Base-by-base conservation (phyloP, 2,113 vertebrate genomes). In the Onychostruthus taczanowskii region DNA sequence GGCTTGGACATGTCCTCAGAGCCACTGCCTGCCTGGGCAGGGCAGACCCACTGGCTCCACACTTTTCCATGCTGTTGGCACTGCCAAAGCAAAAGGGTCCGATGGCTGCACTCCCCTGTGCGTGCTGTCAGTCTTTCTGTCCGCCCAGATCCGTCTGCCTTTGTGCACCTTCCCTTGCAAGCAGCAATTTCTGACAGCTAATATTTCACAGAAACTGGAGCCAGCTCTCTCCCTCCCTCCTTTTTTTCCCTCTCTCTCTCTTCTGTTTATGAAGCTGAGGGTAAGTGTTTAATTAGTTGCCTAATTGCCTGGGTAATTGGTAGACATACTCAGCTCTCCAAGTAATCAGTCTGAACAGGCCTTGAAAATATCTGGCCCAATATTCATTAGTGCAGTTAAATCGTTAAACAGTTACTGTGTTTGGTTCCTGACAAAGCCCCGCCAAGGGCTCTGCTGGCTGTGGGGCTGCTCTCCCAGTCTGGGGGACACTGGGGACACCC, bases 231-330 rank as follows among this genome's bases (percentile, higher is more conserved):
- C 49, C 59, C 97, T 98, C 98, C 96, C 98, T 97, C 98, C 96
- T 92, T 91, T 97, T 59, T 76, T 47, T 13, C 97, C 93, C 97
- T 97, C 95, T 94, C 95, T 94, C 98, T 87, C 81, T 89, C 97
- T 98, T 98, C 98, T 98, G 98, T 98, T 99, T 98, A 98, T 98
- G 98, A 99, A 98, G 98, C 98, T 97, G 98, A 98, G 98, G 99
- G 98, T 99, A 99, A 99, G 99, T 99, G 99, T 99, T 99, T 99
- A 99, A 99, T 99, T 99, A 99, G 99, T 99, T 98, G 98, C 99
- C 98, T 99, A 99, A 99, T 99, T 99, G 99, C 99, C 99, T 99
- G 99, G 99, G 99, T 99, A 99, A 99, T 99, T 99, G 99, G 99
- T 98, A 99, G 99, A 99, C 99, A 98, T 97, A 99, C 98, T 99